Base-by-base conservation (phyloP, 2,888 invertebrate species). In the Acrobasis repandana region DNA sequence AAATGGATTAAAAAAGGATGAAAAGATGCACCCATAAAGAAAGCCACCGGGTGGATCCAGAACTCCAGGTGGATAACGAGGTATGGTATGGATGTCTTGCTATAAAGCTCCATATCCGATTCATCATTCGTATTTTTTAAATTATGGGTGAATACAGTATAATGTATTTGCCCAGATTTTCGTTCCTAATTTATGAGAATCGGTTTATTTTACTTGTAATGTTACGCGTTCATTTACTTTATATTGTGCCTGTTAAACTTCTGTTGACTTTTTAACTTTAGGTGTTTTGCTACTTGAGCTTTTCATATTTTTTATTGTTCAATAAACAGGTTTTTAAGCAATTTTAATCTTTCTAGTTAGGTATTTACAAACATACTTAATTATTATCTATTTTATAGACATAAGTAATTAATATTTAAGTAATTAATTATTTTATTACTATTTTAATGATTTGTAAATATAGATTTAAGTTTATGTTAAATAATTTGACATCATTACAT, bases 401-500 rank as follows among this genome's bases (percentile, higher is more conserved):
- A 43, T 43, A 43, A 43, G 43, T n/a, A 43, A 43, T 11, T 43
- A 5, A 43, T 43, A 2, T 43, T 14, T 43, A 43, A 43, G 11
- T 43, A 11, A 5, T n/a, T 14, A 43, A n/a, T 43, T n/a, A 14
- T 5, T 14, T 43, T 14, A 43, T 11, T 43, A 5, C 2, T 43
- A 11, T 43, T 43, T 43, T 43, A 10, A 43, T 43, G 5, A 43
- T 43, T 43, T 43, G 43, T 43, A 43, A 14, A 43, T 38, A 38
- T 43, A 43, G 43, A 43, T 14, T 43, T 43, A 43, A 43, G 43
- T 43, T 43, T n/a, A 43, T 43, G 43, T 43, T 43, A 43, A 43
- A 43, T 43, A 43, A 43, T 43, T 43, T 43, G 43, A 43, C n/a
- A 43, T 43, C n/a, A 43, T 43, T 43, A 43, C 43, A 43, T 43